These are phyloP conservation scores for Epinotia nisella DNA, from an alignment of 2,888 invertebrate species.

Conservation along the genomic window DNA sequence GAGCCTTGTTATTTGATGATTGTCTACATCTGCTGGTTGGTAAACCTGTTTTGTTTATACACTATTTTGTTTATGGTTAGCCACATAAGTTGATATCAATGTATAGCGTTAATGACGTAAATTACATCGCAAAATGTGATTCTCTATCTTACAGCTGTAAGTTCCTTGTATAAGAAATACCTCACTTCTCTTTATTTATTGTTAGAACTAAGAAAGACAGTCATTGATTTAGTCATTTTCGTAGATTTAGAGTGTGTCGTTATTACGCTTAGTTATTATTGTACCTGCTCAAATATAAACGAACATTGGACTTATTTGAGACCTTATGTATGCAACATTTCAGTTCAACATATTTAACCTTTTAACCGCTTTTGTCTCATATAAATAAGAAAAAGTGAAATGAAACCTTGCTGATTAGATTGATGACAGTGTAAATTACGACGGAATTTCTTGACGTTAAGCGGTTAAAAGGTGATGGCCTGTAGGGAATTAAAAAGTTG, in stretches of 20 bases:
- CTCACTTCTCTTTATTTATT: slow-evolving; percentile 73
- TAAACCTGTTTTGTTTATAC: neutral
- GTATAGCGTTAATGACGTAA: slow-evolving; percentile 16
- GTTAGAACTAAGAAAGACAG: slow-evolving; percentile 71
- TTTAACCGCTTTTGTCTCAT: neutral
- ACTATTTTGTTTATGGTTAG: neutral
- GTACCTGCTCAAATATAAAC: slow-evolving; percentile 64
- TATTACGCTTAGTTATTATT: slow-evolving; percentile 53
- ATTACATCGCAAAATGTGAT: slow-evolving; percentile 11
- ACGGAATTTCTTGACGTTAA: neutral
- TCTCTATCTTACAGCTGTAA: slow-evolving; percentile 48
- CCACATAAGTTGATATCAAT: neutral
- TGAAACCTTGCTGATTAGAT: neutral
- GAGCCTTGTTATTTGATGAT: neutral
- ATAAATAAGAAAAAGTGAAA: neutral
- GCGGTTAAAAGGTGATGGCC: slow-evolving; percentile 7
- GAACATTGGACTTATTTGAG: slow-evolving; percentile 44
- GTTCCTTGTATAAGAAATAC: slow-evolving; percentile 73
- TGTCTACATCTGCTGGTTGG: neutral
- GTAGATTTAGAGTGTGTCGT: slow-evolving; percentile 61
- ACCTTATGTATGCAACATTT: slow-evolving; percentile 40
- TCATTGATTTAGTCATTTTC: slow-evolving; percentile 81
- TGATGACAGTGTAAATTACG: neutral
- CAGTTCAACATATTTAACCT: slow-evolving; percentile 1
- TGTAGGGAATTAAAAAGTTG: slow-evolving; percentile 8